Evolutionary conservation across 1,140 invertebrate genomes (phyloP).

Genomic region (Wiebesia pumilae): DNA sequence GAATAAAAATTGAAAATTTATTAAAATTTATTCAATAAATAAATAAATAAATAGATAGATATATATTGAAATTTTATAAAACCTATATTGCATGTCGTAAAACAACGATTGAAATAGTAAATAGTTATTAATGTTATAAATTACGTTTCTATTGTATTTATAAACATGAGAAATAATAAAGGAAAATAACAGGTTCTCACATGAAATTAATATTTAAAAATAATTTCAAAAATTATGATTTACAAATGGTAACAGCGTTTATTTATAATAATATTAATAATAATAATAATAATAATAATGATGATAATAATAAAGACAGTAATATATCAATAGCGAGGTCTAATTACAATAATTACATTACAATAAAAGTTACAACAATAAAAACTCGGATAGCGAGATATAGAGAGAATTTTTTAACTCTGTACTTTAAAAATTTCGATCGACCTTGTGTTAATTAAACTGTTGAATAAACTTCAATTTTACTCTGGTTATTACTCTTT

Average conservation of each 20-base stretch:
- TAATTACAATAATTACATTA: slow-evolving; percentile 76
- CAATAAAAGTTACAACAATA: slow-evolving; percentile 73
- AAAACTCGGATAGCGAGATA: slow-evolving; percentile 69
- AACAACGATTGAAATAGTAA: too few relatives aligned
- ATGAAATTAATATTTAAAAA: neutral
- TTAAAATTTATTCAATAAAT: too few relatives aligned
- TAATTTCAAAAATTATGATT: slow-evolving; percentile 33
- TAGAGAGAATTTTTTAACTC: slow-evolving; percentile 61
- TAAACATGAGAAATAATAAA: neutral
- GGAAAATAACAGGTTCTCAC: neutral
- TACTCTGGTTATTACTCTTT: neutral
- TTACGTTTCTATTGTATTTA: too few relatives aligned
- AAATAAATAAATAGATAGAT: too few relatives aligned
- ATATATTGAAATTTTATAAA: too few relatives aligned
- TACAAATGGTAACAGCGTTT: slow-evolving; percentile 76
- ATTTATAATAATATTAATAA: slow-evolving; percentile 71
- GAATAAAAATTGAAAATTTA: too few relatives aligned
- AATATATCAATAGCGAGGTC: slow-evolving; percentile 70
- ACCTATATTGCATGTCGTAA: too few relatives aligned
- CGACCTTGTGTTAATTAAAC: slow-evolving; percentile 50
- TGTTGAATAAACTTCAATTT: neutral
- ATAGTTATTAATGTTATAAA: too few relatives aligned
- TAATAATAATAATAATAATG: slow-evolving; percentile 61
- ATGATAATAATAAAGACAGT: slow-evolving; percentile 61
- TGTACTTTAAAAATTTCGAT: slow-evolving; percentile 56